phyloP scores from a whole-genome alignment of 2,113 vertebrate species.

The Ellobius talpinus region DNA sequence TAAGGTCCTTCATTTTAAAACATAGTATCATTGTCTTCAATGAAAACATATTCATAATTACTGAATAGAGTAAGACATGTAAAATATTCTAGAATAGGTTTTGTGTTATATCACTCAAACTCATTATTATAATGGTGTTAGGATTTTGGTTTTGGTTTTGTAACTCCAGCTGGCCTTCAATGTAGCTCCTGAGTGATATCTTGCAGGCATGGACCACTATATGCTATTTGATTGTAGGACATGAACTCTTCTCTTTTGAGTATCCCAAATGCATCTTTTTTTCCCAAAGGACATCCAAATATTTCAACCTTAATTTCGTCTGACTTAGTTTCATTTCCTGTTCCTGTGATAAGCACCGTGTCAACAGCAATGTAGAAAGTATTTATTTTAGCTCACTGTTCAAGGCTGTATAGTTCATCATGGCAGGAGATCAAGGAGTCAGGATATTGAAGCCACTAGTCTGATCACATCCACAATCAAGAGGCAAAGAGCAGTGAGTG shows the following conservation, averaged over 20 bases:
- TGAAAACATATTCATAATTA: not conserved
- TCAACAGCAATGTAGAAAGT: too few relatives aligned
- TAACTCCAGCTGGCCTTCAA: not conserved
- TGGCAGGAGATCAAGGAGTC: too few relatives aligned
- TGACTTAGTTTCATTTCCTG: not conserved
- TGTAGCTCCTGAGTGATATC: too few relatives aligned
- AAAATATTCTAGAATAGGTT: not conserved
- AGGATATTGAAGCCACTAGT: too few relatives aligned
- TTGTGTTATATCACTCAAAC: not conserved
- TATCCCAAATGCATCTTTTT: not conserved
- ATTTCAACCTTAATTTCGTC: not conserved
- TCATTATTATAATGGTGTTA: not conserved
- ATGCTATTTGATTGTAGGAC: not conserved
- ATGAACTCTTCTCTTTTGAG: not conserved
- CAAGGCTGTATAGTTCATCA: too few relatives aligned
- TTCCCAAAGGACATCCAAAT: not conserved
- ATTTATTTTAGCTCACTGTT: too few relatives aligned
- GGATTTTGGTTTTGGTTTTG: not conserved
- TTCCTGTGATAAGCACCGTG: not conserved
- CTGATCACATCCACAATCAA: not conserved
- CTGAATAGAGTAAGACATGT: not conserved
- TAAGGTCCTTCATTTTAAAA: conserved; percentile 14
- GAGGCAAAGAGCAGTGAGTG: not conserved
- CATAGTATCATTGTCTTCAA: not conserved
- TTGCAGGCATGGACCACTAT: not conserved